Percentiles rank a stretch among this genome's conserved stretches.
These are phyloP conservation scores for Spodoptera picta DNA, from an alignment of 2,888 invertebrate species.

Conservation along the genomic window DNA sequence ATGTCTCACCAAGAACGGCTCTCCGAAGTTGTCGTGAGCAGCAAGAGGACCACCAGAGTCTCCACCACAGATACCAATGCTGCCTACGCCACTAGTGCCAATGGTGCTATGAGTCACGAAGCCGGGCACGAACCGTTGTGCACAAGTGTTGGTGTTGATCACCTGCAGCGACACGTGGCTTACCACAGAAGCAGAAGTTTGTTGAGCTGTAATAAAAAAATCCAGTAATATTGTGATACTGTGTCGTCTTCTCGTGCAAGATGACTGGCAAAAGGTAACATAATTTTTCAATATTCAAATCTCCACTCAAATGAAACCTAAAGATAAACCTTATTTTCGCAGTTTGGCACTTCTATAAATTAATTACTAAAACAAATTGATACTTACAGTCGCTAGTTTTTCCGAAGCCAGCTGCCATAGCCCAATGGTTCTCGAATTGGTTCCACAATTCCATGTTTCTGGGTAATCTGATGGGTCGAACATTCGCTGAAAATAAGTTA, in stretches of 20 bases:
- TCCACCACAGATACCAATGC: slow-evolving; percentile 69
- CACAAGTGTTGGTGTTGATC: slow-evolving; percentile 44
- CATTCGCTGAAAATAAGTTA: slow-evolving; percentile 57
- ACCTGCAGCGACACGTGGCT: slow-evolving; percentile 67
- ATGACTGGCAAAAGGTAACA: neutral
- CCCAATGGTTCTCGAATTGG: slow-evolving; percentile 63
- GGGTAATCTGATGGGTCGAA: slow-evolving; percentile 67
- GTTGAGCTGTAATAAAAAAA: slow-evolving; percentile 52
- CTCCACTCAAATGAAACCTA: neutral
- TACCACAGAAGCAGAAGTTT: slow-evolving; percentile 53
- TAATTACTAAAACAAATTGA: neutral
- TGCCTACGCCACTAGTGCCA: slow-evolving; percentile 69
- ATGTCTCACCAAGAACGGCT: slow-evolving; percentile 17
- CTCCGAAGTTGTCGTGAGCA: slow-evolving; percentile 9
- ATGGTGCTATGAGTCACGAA: slow-evolving; percentile 60
- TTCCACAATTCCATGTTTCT: slow-evolving; percentile 56
- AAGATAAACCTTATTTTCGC: neutral
- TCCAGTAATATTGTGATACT: no score
- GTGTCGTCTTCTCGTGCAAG: no score
- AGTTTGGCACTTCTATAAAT: neutral
- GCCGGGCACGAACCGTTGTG: slow-evolving; percentile 47
- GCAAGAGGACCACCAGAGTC: slow-evolving; percentile 71
- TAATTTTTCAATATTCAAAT: neutral
- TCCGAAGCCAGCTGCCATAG: slow-evolving; percentile 71
- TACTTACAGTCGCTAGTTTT: slow-evolving; percentile 71